Evolutionary conservation across 2,113 vertebrate genomes (phyloP).

Genomic region (Proteles cristata): DNA sequence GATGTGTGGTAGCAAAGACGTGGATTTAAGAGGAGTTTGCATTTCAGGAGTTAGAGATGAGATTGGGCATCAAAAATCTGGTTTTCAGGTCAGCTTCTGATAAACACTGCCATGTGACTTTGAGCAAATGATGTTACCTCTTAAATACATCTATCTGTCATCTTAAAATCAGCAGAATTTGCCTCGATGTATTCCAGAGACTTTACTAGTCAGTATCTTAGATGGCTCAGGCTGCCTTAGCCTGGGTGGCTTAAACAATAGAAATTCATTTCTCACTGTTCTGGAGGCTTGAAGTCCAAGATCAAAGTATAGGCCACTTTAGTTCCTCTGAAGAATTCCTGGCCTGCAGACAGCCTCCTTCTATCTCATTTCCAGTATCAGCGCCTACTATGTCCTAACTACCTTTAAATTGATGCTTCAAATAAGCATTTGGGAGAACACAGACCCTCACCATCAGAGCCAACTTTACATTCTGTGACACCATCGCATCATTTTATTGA

Average conservation of each 20-base stretch:
- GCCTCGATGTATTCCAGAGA: not conserved
- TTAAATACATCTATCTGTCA: not conserved
- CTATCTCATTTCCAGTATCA: not conserved
- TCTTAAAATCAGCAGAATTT: not conserved
- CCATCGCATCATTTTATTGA: not conserved
- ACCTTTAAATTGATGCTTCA: not conserved
- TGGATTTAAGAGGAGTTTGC: conserved; percentile 8
- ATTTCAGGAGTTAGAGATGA: conserved; percentile 4
- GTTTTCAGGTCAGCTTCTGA: not conserved
- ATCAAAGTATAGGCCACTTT: not conserved
- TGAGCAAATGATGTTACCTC: not conserved
- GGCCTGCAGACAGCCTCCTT: not conserved
- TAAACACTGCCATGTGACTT: not conserved
- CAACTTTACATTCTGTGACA: not conserved
- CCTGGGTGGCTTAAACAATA: not conserved
- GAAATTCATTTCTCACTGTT: not conserved
- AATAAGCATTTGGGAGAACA: not conserved
- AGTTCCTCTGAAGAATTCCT: not conserved
- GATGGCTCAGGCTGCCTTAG: not conserved
- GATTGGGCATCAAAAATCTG: not conserved
- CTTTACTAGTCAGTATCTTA: not conserved
- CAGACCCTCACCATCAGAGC: not conserved
- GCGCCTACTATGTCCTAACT: not conserved
- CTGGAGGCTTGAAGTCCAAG: not conserved
- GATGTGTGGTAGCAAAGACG: not conserved